A percentile compares a stretch with the other conserved stretches of the same genome.
Evolutionary conservation across 2,888 invertebrate species (phyloP).

Genomic region (Lucinisca nassula): DNA sequence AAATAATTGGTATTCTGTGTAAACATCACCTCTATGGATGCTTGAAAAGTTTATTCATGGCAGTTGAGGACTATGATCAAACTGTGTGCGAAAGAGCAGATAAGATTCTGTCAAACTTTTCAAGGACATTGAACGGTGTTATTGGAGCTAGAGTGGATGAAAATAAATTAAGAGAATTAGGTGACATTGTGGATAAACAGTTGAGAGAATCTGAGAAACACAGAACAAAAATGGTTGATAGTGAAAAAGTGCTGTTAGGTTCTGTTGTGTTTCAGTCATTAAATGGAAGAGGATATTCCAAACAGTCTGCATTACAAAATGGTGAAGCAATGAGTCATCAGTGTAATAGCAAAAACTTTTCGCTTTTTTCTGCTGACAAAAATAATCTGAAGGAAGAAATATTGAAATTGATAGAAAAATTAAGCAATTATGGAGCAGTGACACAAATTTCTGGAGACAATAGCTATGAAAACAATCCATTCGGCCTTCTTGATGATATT

Average conservation of each 20-base stretch:
- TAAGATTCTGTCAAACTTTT: conserved; percentile 8
- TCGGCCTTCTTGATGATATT: conserved; percentile 69
- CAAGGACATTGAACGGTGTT: not conserved
- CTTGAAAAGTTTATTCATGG: conserved; percentile 35
- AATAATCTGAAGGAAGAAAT: not conserved
- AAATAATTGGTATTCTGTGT: not conserved
- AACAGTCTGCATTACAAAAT: no score
- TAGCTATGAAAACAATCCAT: conserved; percentile 62
- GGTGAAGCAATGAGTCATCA: no score
- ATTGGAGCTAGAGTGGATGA: not conserved
- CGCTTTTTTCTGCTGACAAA: no score
- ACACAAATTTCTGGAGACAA: not conserved
- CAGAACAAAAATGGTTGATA: no score
- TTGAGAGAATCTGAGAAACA: not conserved
- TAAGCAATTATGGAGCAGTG: not conserved
- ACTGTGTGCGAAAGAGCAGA: conserved; percentile 62
- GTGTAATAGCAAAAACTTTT: no score
- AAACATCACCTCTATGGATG: conserved; percentile 21
- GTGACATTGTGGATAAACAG: not conserved
- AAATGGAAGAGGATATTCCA: no score
- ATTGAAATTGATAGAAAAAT: not conserved
- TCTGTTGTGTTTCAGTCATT: no score
- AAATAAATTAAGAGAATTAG: not conserved
- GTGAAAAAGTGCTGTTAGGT: no score
- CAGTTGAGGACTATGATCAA: conserved; percentile 68